phyloP scores from a whole-genome alignment of 2,113 vertebrate genomes.

The Macaca nemestrina region DNA sequence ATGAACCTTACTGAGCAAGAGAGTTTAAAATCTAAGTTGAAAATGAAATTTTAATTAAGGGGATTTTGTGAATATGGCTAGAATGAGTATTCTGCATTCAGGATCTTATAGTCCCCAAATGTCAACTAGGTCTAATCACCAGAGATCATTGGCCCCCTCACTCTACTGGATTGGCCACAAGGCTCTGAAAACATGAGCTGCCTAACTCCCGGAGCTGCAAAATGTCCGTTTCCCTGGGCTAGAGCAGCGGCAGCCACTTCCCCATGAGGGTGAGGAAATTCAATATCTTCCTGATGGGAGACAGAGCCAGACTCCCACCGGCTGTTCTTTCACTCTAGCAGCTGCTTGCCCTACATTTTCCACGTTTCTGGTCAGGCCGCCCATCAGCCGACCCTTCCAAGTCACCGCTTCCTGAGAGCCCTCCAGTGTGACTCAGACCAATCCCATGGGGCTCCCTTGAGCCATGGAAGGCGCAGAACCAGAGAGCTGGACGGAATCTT shows the following conservation, averaged over 20 bases:
- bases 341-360: background rate
- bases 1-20: background rate
- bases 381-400: background rate
- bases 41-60: background rate
- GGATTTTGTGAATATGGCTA: background rate
- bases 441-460: background rate
- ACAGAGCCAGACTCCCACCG: background rate
- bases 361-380: background rate
- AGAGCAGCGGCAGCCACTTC: background rate
- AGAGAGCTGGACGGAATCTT: background rate
- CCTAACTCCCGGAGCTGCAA: background rate
- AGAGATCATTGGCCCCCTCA: background rate
- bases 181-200: background rate
- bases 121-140: background rate
- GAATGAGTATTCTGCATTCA: background rate
- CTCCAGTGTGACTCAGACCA: background rate
- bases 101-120: background rate
- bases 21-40: background rate
- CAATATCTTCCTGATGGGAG: background rate
- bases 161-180: background rate
- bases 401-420: background rate
- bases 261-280: background rate
- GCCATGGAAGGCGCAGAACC: background rate
- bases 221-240: background rate
- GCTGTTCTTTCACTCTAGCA: background rate